Percentiles rank a stretch among this genome's conserved stretches.
Conservation (phyloP, 2,888 invertebrate genomes). For the Tanytarsus gracilentus region DNA sequence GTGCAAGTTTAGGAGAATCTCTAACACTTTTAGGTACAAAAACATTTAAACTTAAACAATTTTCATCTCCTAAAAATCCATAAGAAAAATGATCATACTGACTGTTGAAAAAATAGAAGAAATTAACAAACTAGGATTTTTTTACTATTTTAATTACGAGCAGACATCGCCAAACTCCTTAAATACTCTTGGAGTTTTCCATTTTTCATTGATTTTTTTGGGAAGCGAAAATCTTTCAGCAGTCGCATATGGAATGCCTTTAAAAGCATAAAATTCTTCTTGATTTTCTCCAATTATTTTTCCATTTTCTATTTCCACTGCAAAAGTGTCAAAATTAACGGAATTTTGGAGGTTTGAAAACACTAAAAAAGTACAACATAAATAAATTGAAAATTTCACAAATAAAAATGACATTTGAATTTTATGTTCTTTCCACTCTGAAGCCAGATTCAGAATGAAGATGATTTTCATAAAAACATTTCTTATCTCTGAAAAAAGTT, state of each 20-base stretch:
- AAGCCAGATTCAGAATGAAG: too few species aligned
- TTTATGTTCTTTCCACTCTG: too few species aligned
- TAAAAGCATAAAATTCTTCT: constrained; percentile 48
- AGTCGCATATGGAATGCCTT: constrained; percentile 56
- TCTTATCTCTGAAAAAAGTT: too few species aligned
- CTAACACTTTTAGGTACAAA: constrained; percentile 45
- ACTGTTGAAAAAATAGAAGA: too few species aligned
- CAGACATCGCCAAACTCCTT: constrained; percentile 50
- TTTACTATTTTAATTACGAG: too few species aligned
- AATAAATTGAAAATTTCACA: background rate
- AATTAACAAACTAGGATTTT: too few species aligned
- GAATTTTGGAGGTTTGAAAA: background rate
- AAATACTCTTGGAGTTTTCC: constrained; percentile 43
- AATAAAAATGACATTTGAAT: too few species aligned
- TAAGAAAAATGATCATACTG: constrained; percentile 51
- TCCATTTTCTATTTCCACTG: constrained; percentile 32
- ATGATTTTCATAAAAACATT: too few species aligned
- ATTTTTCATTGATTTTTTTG: constrained; percentile 33
- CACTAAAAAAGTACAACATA: background rate
- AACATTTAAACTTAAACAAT: constrained; percentile 58
- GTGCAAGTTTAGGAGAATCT: constrained; percentile 43
- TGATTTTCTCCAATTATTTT: constrained; percentile 35
- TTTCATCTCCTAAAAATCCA: constrained; percentile 56
- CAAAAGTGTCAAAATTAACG: too few species aligned
- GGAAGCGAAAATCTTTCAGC: constrained; percentile 47